Percentiles rank a stretch among this genome's conserved stretches.
Conservation (phyloP, 2,113 vertebrate genomes). For the Urocitellus parryii region DNA sequence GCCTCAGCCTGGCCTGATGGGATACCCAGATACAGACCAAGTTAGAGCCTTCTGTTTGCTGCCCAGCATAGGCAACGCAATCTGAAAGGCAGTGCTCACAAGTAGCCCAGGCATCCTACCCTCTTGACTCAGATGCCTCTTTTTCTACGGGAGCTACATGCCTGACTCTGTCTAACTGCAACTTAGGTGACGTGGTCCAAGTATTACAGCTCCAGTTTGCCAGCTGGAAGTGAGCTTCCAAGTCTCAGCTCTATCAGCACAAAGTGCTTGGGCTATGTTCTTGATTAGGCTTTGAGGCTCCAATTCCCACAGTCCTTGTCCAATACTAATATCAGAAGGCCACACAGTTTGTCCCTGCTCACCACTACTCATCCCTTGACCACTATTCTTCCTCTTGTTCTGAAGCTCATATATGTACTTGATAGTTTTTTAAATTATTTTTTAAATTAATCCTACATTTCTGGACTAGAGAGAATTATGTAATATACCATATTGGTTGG, state of each 20-base stretch:
- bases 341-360: neutral
- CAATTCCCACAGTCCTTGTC: neutral
- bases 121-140: neutral
- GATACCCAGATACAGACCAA: neutral
- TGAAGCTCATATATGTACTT: neutral
- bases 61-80: neutral
- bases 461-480: neutral
- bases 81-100: neutral
- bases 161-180: neutral
- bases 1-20: neutral
- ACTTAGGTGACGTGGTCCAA: neutral
- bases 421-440: neutral
- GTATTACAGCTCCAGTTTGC: neutral
- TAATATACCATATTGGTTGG: neutral
- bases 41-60: neutral
- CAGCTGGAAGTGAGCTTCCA: neutral
- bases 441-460: neutral
- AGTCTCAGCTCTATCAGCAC: neutral
- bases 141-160: neutral
- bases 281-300: neutral
- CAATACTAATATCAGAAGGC: neutral
- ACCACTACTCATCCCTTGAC: neutral
- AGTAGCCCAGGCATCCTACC: neutral
- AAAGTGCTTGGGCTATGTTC: neutral
- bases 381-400: neutral